Conservation (phyloP, 2,113 vertebrate genomes). For the Rutilus rutilus region DNA sequence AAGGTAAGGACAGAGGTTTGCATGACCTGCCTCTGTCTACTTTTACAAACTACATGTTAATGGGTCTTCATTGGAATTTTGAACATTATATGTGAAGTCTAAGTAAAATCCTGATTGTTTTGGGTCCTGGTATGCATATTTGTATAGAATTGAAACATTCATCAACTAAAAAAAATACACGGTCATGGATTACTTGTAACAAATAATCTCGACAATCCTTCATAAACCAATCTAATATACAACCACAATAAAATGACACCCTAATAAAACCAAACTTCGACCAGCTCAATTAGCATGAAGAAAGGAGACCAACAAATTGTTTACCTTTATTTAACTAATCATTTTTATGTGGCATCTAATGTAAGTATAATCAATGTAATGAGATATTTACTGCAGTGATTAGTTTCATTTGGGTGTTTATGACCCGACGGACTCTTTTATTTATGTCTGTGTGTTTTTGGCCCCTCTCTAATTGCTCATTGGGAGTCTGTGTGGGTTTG, state of each 20-base stretch:
- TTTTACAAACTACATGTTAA: not conserved
- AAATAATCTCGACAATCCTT: not conserved
- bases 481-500: conserved; percentile 32
- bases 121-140: not conserved
- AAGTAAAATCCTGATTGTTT: not conserved
- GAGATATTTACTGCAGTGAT: conserved; percentile 17
- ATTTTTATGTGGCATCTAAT: not conserved
- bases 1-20: not conserved
- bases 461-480: conserved; percentile 16
- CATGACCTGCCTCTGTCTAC: not conserved
- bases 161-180: not conserved
- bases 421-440: not conserved
- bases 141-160: not conserved
- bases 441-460: not conserved
- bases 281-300: not conserved
- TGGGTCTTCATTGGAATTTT: not conserved
- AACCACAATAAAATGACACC: not conserved
- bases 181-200: not conserved
- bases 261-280: not conserved
- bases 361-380: not conserved
- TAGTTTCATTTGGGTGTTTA: conserved; percentile 19
- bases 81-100: not conserved
- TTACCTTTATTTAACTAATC: not conserved
- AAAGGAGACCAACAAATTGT: not conserved
- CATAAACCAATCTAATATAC: not conserved